Conservation (phyloP, 2,797 vertebrate genomes). For the Gallirallus australis region DNA sequence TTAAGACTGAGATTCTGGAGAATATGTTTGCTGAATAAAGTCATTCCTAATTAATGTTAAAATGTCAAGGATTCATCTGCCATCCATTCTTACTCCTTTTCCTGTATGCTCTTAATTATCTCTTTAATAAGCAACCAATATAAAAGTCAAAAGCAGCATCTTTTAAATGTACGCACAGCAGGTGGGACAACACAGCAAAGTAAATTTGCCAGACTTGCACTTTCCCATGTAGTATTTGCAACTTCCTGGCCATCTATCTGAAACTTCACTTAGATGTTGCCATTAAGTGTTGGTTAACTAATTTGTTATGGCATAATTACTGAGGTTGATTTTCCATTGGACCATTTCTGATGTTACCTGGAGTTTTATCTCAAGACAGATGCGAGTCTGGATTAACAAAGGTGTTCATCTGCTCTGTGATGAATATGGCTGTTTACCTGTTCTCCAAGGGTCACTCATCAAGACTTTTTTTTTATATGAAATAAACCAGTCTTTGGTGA, state of each 20-base stretch:
- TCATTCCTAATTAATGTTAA: slow-evolving; percentile 56
- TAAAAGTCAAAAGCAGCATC: slow-evolving; percentile 23
- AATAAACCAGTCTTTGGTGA: neutral
- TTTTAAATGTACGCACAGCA: neutral
- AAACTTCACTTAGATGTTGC: neutral
- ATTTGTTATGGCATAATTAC: neutral
- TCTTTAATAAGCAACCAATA: slow-evolving; percentile 6
- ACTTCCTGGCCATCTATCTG: neutral
- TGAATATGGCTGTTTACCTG: neutral
- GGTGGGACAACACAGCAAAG: neutral
- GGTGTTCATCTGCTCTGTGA: neutral
- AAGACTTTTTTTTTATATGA: neutral
- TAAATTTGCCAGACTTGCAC: neutral
- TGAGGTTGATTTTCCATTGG: neutral
- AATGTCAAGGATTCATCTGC: slow-evolving; percentile 42
- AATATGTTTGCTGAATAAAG: slow-evolving; percentile 66
- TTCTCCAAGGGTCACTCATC: neutral
- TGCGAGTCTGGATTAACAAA: neutral
- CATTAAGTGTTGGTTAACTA: neutral
- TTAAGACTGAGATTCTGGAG: slow-evolving; percentile 44
- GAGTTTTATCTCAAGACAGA: neutral
- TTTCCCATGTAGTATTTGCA: neutral
- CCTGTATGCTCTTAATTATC: slow-evolving; percentile 31
- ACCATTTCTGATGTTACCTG: neutral
- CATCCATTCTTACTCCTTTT: slow-evolving; percentile 4